phyloP scores from a whole-genome alignment of 2,888 invertebrate species.

The Epistrophe eligans region DNA sequence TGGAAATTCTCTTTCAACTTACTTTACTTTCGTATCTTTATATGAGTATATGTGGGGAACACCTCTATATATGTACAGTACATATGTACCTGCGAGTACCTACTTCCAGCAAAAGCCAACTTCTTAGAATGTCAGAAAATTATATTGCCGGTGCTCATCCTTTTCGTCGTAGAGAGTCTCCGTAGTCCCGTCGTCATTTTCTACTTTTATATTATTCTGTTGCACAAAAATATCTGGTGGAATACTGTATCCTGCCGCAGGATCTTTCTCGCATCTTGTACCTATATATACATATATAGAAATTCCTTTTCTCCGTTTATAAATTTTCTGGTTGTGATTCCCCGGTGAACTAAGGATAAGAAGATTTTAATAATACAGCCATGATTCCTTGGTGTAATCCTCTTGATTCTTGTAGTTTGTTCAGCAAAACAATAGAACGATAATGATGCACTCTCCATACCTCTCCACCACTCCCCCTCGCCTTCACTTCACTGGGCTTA shows the following conservation, averaged over 20 bases:
- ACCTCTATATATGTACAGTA: too few relatives aligned
- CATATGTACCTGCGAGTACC: not conserved
- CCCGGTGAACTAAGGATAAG: conserved; percentile 35
- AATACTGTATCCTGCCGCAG: conserved; percentile 37
- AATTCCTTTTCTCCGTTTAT: conserved; percentile 1
- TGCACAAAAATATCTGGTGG: conserved; percentile 54
- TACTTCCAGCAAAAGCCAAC: conserved; percentile 9
- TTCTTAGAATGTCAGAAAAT: conserved; percentile 35
- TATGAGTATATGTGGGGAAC: not conserved
- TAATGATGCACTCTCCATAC: conserved; percentile 47
- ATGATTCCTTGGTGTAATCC: conserved; percentile 39
- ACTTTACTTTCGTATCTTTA: not conserved
- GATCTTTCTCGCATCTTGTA: conserved; percentile 7
- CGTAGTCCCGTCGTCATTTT: not conserved
- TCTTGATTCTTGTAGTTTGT: conserved; percentile 59
- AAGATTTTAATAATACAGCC: conserved; percentile 67
- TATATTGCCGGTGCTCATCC: conserved; percentile 4
- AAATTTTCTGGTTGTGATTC: conserved; percentile 12
- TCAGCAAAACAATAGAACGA: conserved; percentile 58
- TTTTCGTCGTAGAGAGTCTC: not conserved
- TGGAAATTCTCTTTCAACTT: conserved; percentile 58
- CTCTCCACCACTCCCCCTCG: not conserved
- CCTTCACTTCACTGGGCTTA: not conserved
- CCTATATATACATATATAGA: not conserved
- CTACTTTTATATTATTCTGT: conserved; percentile 40